Conservation (phyloP, 2,888 invertebrate genomes). For the Allacma fusca region DNA sequence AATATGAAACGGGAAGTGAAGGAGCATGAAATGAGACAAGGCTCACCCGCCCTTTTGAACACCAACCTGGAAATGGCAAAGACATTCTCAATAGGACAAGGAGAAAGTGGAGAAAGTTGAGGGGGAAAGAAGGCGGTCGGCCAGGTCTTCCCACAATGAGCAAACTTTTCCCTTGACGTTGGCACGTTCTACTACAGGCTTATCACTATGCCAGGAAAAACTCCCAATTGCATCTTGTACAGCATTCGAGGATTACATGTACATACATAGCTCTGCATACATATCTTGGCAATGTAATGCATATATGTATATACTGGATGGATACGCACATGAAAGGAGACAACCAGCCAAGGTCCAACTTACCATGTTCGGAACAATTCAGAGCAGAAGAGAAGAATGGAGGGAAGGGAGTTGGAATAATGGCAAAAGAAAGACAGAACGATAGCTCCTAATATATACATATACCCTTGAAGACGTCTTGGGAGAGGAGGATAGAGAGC, state of each 20-base stretch:
- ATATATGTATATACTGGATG: no score
- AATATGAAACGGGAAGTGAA: neutral
- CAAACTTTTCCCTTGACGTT: slow-evolving; percentile 51
- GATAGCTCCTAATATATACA: neutral
- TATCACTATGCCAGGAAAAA: no score
- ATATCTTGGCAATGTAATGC: no score
- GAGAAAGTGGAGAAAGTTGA: neutral
- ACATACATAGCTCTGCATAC: no score
- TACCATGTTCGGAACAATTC: neutral
- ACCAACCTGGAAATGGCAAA: slow-evolving; percentile 27
- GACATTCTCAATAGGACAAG: slow-evolving; percentile 21
- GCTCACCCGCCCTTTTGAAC: slow-evolving; percentile 10
- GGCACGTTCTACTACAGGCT: slow-evolving; percentile 48
- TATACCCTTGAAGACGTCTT: neutral
- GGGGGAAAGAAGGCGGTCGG: neutral
- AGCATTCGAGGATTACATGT: no score
- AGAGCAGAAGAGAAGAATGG: neutral
- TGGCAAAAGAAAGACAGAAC: slow-evolving; percentile 21
- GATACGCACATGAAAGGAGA: no score
- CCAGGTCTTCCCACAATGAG: slow-evolving; percentile 19
- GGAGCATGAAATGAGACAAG: slow-evolving; percentile 28
- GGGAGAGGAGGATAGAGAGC: slow-evolving; percentile 16
- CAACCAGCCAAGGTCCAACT: no score
- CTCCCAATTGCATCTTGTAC: no score
- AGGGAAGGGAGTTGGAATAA: neutral